phyloP scores from a whole-genome alignment of 1,140 invertebrate species.

The Zaprionus africanus region DNA sequence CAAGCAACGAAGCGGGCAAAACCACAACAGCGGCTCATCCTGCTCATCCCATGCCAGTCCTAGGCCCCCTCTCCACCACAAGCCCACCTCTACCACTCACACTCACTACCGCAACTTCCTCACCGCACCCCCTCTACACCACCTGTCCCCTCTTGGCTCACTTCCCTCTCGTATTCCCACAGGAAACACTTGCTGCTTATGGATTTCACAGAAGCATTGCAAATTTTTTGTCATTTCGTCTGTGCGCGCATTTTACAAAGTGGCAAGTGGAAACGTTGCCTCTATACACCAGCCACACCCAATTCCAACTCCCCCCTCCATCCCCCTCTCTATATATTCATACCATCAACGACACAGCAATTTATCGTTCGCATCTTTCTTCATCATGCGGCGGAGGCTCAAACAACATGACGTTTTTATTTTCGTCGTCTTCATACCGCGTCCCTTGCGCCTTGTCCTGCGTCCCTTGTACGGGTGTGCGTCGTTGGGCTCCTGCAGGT shows the following conservation, averaged over 20 bases:
- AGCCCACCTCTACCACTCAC: neutral
- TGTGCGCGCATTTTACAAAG: constrained; percentile 51
- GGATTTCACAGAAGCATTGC: constrained; percentile 39
- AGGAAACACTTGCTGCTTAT: constrained; percentile 59
- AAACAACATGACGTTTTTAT: constrained; percentile 56
- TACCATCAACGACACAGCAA: constrained; percentile 38
- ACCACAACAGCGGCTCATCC: constrained; percentile 38
- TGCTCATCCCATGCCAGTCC: constrained; percentile 1
- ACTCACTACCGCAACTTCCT: neutral
- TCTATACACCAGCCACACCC: constrained; percentile 15
- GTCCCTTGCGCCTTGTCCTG: neutral
- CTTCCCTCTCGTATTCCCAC: constrained; percentile 33
- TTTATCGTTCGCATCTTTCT: constrained; percentile 58
- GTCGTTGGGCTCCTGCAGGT: neutral
- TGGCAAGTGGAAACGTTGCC: constrained; percentile 50
- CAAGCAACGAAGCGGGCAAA: constrained; percentile 27
- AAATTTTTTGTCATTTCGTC: constrained; percentile 54
- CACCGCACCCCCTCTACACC: neutral
- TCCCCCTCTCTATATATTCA: neutral
- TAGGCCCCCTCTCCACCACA: neutral
- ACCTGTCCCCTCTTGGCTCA: neutral
- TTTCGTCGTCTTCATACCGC: constrained; percentile 16
- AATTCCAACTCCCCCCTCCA: neutral
- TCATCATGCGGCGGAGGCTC: constrained; percentile 50
- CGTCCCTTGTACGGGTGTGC: neutral